Conservation (phyloP, 2,888 invertebrate genomes). For the Micoletzkya japonica region DNA sequence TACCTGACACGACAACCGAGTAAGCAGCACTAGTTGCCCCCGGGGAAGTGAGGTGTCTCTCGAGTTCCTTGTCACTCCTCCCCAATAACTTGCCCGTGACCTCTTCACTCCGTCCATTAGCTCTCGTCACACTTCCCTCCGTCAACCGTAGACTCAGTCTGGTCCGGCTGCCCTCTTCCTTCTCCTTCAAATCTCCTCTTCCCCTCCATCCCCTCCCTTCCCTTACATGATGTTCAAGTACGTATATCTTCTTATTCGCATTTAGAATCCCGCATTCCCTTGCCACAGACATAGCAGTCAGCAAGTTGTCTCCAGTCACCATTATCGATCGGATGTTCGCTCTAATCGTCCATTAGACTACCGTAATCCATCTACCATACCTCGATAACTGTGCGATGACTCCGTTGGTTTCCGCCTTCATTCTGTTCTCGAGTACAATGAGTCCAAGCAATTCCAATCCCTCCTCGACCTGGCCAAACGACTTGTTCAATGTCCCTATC, state of each 20-base stretch:
- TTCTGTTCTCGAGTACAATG: slow-evolving; percentile 88
- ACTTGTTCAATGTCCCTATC: too few species aligned
- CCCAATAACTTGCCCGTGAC: neutral
- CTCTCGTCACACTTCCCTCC: too few species aligned
- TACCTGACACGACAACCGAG: too few species aligned
- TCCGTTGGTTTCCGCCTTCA: slow-evolving; percentile 69
- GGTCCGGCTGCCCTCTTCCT: slow-evolving; percentile 13
- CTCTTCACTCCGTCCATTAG: neutral
- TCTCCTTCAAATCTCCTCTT: neutral
- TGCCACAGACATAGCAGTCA: slow-evolving; percentile 88
- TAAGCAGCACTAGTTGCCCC: neutral
- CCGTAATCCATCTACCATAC: slow-evolving; percentile 28
- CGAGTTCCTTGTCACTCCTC: too few species aligned
- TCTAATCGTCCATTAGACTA: slow-evolving; percentile 57
- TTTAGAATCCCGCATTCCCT: slow-evolving; percentile 75
- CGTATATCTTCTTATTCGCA: slow-evolving; percentile 50
- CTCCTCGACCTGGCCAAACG: slow-evolving; percentile 43
- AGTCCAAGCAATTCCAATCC: slow-evolving; percentile 80
- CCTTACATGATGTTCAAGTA: slow-evolving; percentile 37
- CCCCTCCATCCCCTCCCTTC: neutral
- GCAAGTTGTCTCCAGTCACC: slow-evolving; percentile 92
- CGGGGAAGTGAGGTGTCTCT: too few species aligned
- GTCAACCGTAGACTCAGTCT: slow-evolving; percentile 13
- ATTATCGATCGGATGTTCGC: slow-evolving; percentile 82
- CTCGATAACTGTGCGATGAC: slow-evolving; percentile 63